Base-by-base conservation (phyloP, 2,797 vertebrate genomes). In the Naso thynnoides region DNA sequence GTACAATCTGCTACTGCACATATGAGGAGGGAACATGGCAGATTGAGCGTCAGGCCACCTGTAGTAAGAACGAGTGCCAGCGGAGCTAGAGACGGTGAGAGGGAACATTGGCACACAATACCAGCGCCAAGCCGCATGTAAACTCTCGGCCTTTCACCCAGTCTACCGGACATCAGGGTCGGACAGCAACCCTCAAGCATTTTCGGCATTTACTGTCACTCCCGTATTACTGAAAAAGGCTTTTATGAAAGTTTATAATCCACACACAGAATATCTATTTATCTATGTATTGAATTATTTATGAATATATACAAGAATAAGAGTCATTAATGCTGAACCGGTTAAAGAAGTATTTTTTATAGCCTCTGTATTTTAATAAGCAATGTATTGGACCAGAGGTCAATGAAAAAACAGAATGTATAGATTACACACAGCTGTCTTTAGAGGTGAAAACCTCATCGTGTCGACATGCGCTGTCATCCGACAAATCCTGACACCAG, bases 1-100 rank as follows among this genome's bases (percentile, higher is more conserved):
- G 98, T 73, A 99, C 98, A 79, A 96, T 98, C 92, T 99, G 98
- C 86, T 98, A 99, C 94, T 99, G 98, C 86, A 99, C 98, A 21
- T 99, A 99, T 0, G 98, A 99, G 90, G 98, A 98, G 80, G 97
- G 96, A 74, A 99, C 98, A 0, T 99, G 98, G 98, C 95, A 97
- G 84, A 97, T 99, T 45, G 98, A 99, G 71, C 95, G 96, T 24
- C 98, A 99, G 92, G 98, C 98, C 31, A 96, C 96, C 95, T 99
- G 98, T 94, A 99, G 96, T 41, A 96, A 95, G 87, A 98, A 99
- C 24, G 98, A 99, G 89, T 99, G 98, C 95, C 95, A 96, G 90
- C 95, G 95, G 58, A 97, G 95, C 89, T 98, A 97, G 91, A 89
- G 68, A 75, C 79, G 23, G 68, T 11, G 36, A 63, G 52, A 56